Evolutionary conservation across 1,140 invertebrate species (phyloP).

Genomic region (Archegozetes longisetosus): DNA sequence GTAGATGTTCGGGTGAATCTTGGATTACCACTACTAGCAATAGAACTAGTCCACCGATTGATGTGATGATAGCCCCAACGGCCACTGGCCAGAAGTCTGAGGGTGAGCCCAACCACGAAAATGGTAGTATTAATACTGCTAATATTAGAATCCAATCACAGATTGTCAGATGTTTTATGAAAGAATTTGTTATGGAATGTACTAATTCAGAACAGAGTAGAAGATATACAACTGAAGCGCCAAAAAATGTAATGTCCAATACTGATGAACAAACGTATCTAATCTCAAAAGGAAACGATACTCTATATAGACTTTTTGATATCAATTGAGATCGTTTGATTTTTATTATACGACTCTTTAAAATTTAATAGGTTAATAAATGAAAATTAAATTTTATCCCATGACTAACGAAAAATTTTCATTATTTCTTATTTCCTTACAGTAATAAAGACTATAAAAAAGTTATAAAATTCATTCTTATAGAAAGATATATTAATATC

Average conservation of each 20-base stretch:
- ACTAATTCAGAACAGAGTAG: constrained; percentile 46
- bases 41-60: background rate
- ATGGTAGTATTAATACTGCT: constrained; percentile 38
- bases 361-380: too few relatives aligned
- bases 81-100: constrained; percentile 43
- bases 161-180: constrained; percentile 29
- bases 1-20: background rate
- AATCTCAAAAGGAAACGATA: background rate
- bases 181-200: constrained; percentile 33
- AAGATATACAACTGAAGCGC: constrained; percentile 48
- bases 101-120: constrained; percentile 50
- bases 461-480: too few relatives aligned
- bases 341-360: too few relatives aligned
- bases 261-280: background rate
- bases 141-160: constrained; percentile 48
- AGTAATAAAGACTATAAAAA: too few relatives aligned
- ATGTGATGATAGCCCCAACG: background rate
- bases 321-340: background rate
- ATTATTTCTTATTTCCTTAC: too few relatives aligned
- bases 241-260: constrained; percentile 46
- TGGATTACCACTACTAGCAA: background rate
- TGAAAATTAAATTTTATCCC: too few relatives aligned
- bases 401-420: too few relatives aligned
- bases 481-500: too few relatives aligned
- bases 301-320: background rate